Evolutionary conservation across 2,888 invertebrate species (phyloP), one percentile per base, ranked within the genome.

Genomic region (Pemphredon lugubris): DNA sequence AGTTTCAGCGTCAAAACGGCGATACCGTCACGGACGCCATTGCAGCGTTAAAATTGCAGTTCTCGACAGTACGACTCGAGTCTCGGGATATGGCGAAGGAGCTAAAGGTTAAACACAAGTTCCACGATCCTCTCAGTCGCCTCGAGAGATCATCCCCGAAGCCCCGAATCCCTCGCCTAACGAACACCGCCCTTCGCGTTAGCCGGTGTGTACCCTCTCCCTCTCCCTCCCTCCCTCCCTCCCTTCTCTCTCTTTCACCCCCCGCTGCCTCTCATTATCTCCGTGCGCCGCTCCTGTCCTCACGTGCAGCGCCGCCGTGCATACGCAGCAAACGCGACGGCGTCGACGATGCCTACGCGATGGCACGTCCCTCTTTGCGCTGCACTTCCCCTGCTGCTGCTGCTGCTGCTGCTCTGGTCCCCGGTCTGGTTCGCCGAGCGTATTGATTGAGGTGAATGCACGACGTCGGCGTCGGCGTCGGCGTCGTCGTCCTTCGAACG

Each of bases 391-490:
- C 32, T 32, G 26, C 26, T 13, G 32, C 18, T n/a, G 21, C 47
- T n/a, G n/a, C 32, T 32, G 26, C 26, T 13, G 32, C 18, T n/a
- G 21, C 47, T n/a, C n/a, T 6, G 23, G 30, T 26, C 65, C 50
- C 37, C 42, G 54, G 57, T 68, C 68, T 58, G 66, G 69, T 71
- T 66, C 65, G 69, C 73, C 65, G 74, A 55, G 75, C 75, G 84
- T 86, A 86, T 86, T 82, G 86, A 86, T 86, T 83, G 86, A 85
- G 86, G 86, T 86, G 86, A 86, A 86, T 85, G 86, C 79, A 86
- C 86, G 85, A 79, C 79, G 79, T 58, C 78, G 76, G 54, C 78
- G 79, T 60, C 75, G 75, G 47, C 67, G 77, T 67, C 79, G 78
- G 66, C 78, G 73, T 54, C 72, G 67, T 57, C 76, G 64, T 58